Percentiles rank a stretch among this genome's conserved stretches.
Conservation (phyloP, 2,113 vertebrate species). For the Sminthopsis crassicaudata region DNA sequence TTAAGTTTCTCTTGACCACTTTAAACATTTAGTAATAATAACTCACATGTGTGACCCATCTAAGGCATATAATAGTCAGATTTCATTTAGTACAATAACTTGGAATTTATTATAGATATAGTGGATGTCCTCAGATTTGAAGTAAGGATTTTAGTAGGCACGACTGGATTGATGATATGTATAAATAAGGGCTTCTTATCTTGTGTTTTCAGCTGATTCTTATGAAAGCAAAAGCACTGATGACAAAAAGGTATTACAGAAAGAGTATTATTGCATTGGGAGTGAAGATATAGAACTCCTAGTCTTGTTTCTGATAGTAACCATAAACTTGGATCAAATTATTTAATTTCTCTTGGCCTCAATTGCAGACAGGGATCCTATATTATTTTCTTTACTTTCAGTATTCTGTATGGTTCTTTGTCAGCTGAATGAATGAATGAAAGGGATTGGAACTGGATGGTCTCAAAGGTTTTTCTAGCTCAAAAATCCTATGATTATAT, state of each 20-base stretch:
- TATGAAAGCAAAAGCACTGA: not conserved
- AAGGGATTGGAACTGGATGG: constrained; percentile 45
- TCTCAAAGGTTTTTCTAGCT: constrained; percentile 24
- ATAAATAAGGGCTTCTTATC: not conserved
- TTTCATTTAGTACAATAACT: constrained; percentile 51
- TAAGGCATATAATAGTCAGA: constrained; percentile 14
- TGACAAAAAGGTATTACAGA: not conserved
- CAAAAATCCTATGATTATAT: constrained; percentile 52
- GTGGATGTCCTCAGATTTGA: not conserved
- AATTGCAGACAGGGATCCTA: not conserved
- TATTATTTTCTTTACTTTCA: constrained; percentile 11
- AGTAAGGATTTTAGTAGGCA: not conserved
- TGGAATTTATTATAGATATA: not conserved
- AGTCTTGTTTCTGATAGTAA: constrained; percentile 38
- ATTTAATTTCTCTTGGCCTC: constrained; percentile 4
- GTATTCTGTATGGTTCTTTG: not conserved
- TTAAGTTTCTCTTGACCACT: constrained; percentile 52
- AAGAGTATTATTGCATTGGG: not conserved
- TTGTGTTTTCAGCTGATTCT: not conserved
- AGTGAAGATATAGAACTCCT: not conserved
- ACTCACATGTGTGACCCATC: not conserved
- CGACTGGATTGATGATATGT: not conserved
- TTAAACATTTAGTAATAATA: constrained; percentile 14
- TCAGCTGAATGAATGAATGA: constrained; percentile 38
- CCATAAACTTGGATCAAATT: constrained; percentile 39